Evolutionary conservation across 2,113 vertebrate genomes (phyloP).

Genomic region (Bubalus kerabau): DNA sequence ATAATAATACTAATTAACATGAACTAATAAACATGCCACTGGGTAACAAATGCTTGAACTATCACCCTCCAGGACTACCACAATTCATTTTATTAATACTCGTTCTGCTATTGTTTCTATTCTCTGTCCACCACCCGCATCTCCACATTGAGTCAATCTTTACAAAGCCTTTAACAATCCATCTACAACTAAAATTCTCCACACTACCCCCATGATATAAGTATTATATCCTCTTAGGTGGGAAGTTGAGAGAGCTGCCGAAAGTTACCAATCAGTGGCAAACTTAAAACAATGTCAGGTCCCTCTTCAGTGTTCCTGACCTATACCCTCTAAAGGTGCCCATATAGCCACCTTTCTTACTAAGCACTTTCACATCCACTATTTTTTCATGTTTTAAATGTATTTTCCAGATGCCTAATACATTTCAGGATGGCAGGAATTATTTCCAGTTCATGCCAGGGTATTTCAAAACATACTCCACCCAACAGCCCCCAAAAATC

Average conservation of each 20-base stretch:
- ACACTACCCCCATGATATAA: not conserved
- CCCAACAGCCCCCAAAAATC: accelerated
- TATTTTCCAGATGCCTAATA: not conserved
- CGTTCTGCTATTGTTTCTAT: not conserved
- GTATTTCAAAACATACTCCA: not conserved
- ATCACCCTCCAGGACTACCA: not conserved
- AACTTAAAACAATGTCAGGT: not conserved
- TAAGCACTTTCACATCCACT: not conserved
- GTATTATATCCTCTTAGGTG: not conserved
- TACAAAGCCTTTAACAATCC: not conserved
- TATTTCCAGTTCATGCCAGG: not conserved
- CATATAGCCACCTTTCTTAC: not conserved
- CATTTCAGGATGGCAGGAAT: not conserved
- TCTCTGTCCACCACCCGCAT: not conserved
- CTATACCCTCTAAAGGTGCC: not conserved
- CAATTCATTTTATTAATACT: not conserved
- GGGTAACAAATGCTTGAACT: not conserved
- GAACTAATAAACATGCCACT: not conserved
- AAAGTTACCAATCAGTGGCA: not conserved
- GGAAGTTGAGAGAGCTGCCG: not conserved
- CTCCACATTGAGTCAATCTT: not conserved
- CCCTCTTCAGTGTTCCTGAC: too few relatives aligned
- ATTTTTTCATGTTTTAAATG: not conserved
- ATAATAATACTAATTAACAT: not conserved
- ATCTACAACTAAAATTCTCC: not conserved